Evolutionary conservation across 2,888 invertebrate genomes (phyloP).

Genomic region (Troilus luridus): DNA sequence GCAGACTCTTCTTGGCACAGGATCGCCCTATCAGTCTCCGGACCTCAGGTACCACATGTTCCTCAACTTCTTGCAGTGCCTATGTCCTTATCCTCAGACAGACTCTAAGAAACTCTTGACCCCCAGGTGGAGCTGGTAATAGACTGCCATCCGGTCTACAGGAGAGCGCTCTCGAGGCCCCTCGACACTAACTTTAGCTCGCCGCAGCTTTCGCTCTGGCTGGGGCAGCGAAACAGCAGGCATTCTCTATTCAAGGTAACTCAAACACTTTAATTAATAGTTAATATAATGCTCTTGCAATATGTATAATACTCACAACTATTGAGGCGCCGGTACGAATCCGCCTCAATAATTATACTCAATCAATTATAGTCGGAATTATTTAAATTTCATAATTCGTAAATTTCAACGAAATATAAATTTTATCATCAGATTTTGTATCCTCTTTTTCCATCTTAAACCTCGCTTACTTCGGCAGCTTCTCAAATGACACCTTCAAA

Average conservation of each 20-base stretch:
- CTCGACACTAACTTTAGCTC: constrained; percentile 84
- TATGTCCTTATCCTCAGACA: background rate
- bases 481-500: too few species aligned
- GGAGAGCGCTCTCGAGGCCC: constrained; percentile 78
- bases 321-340: too few species aligned
- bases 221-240: constrained; percentile 88
- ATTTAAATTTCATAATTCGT: too few species aligned
- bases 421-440: too few species aligned
- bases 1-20: constrained; percentile 92
- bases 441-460: too few species aligned
- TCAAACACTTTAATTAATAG: constrained; percentile 48
- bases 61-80: background rate
- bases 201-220: constrained; percentile 83
- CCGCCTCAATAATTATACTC: too few species aligned
- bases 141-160: constrained; percentile 89
- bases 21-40: constrained; percentile 87
- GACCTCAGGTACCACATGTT: constrained; percentile 70
- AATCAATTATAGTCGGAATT: too few species aligned
- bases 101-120: background rate
- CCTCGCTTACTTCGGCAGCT: too few species aligned
- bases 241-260: constrained; percentile 90
- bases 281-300: background rate
- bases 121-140: constrained; percentile 84
- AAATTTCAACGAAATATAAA: too few species aligned
- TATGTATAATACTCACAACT: too few species aligned